Evolutionary conservation across 1,140 invertebrate genomes (phyloP).

Genomic region (Bombus pyrosoma): DNA sequence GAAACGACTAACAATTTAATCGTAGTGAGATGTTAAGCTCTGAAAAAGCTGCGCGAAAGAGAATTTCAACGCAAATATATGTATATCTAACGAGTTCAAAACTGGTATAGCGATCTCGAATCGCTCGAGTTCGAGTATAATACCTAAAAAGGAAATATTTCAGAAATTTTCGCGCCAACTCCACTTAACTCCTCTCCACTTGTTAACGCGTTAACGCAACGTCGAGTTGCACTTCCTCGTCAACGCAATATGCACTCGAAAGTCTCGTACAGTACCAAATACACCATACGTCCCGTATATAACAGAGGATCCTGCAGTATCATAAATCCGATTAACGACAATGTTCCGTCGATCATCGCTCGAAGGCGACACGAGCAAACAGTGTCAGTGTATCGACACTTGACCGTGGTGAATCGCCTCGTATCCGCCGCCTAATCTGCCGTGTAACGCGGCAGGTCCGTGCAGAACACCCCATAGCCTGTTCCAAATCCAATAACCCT

Average conservation of each 20-base stretch:
- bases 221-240: neutral
- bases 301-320: neutral
- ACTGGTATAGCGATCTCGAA: too few relatives aligned
- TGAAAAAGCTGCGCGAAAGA: too few relatives aligned
- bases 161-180: too few relatives aligned
- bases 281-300: too few relatives aligned
- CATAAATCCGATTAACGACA: neutral
- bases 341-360: neutral
- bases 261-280: neutral
- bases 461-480: slow-evolving; percentile 54
- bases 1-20: too few relatives aligned
- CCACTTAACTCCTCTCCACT: too few relatives aligned
- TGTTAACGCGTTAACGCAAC: too few relatives aligned
- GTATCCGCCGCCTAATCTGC: slow-evolving; percentile 75
- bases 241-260: neutral
- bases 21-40: too few relatives aligned
- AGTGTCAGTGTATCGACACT: slow-evolving; percentile 66
- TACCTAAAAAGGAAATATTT: too few relatives aligned
- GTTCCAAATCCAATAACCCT: slow-evolving; percentile 79
- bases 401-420: slow-evolving; percentile 76
- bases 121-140: too few relatives aligned
- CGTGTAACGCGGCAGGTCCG: slow-evolving; percentile 79
- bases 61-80: too few relatives aligned
- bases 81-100: too few relatives aligned
- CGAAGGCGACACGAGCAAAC: slow-evolving; percentile 17